Evolutionary conservation across 2,888 invertebrate species (phyloP).

Genomic region (Cerceris ruficornis): DNA sequence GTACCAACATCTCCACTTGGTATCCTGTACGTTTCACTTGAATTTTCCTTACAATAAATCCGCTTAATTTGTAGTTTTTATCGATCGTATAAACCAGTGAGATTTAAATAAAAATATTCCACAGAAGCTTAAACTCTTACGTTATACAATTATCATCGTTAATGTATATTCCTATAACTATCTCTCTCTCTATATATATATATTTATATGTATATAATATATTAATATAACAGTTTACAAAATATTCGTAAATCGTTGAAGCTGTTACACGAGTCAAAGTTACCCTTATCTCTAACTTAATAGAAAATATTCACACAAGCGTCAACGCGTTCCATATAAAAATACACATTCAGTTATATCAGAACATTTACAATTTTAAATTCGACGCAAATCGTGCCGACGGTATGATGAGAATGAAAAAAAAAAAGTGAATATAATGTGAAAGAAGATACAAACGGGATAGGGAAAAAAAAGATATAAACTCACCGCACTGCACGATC

Average conservation of each 20-base stretch:
- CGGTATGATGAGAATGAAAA: neutral
- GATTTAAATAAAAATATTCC: conserved; percentile 38
- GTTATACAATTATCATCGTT: conserved; percentile 15
- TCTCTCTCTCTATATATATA: too few species aligned
- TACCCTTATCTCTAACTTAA: neutral
- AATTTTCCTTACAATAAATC: conserved; percentile 21
- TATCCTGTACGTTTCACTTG: neutral
- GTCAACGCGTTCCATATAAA: neutral
- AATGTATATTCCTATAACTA: neutral
- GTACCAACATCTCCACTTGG: conserved; percentile 21
- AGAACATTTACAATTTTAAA: neutral
- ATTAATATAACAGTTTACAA: conserved; percentile 34
- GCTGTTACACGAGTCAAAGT: conserved; percentile 1
- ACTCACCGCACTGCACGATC: conserved; percentile 88
- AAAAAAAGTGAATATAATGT: neutral
- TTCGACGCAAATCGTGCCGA: neutral
- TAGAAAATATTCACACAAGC: conserved; percentile 30
- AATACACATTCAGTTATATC: neutral
- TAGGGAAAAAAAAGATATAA: neutral
- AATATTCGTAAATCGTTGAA: conserved; percentile 11
- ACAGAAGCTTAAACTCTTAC: conserved; percentile 20
- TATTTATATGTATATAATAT: conserved; percentile 11
- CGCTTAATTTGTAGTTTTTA: conserved; percentile 1
- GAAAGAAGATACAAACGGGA: too few species aligned
- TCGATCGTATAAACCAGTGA: conserved; percentile 30